These are phyloP conservation scores for Homarus gammarus DNA, from an alignment of 2,888 invertebrate species.

Conservation along the genomic window DNA sequence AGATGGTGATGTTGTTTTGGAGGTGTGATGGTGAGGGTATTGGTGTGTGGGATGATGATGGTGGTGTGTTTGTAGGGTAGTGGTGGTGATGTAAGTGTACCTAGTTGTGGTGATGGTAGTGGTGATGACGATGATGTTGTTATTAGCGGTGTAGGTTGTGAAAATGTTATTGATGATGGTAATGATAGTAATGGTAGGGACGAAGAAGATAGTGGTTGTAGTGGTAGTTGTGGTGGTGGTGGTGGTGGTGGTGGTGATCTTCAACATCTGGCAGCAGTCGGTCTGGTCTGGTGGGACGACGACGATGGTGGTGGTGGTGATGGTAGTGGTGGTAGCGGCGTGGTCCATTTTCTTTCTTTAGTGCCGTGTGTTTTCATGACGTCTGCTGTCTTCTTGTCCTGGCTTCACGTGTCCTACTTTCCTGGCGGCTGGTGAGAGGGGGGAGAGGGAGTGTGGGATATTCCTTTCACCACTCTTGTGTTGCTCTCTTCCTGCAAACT, in stretches of 20 bases:
- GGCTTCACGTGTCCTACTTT: too few species aligned
- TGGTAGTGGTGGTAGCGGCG: neutral
- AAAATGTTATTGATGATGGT: neutral
- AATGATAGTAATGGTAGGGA: neutral
- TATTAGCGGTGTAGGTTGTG: neutral
- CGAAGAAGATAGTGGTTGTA: neutral
- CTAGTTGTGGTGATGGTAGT: neutral
- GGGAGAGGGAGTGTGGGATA: too few species aligned
- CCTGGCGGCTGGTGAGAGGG: too few species aligned
- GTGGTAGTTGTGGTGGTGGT: constrained; percentile 2
- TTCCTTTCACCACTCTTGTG: neutral
- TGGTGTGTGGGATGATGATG: neutral
- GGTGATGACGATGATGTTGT: neutral
- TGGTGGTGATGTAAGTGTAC: neutral
- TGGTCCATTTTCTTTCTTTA: constrained; percentile 39
- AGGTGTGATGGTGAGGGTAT: neutral
- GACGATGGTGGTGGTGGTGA: constrained; percentile 4
- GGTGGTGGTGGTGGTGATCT: neutral
- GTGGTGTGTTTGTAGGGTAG: neutral
- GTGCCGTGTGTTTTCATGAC: constrained; percentile 30
- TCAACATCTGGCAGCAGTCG: neutral
- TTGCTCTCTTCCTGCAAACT: constrained; percentile 7
- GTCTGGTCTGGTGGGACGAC: too few species aligned
- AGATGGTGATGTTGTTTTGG: neutral
- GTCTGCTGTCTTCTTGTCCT: neutral